Conservation (phyloP, 2,797 vertebrate species). For the Arrhamphus sclerolepis region DNA sequence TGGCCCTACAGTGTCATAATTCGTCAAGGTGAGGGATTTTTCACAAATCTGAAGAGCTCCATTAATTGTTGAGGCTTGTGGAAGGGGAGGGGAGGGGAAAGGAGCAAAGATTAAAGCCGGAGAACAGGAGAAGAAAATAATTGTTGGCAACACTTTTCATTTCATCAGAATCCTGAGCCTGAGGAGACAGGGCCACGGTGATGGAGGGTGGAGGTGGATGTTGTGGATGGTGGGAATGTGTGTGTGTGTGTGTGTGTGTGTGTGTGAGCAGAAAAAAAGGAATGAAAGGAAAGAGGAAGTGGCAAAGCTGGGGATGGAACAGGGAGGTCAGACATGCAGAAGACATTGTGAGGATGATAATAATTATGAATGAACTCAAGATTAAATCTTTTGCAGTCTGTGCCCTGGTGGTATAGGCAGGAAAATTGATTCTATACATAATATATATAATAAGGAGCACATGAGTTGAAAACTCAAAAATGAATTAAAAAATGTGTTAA, state of each 20-base stretch:
- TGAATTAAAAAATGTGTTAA: too few species aligned
- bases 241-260: too few species aligned
- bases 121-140: slow-evolving; percentile 45
- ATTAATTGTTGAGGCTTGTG: slow-evolving; percentile 60
- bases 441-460: too few species aligned
- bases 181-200: slow-evolving; percentile 47
- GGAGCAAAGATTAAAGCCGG: slow-evolving; percentile 39
- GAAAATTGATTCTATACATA: too few species aligned
- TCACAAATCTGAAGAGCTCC: slow-evolving; percentile 49
- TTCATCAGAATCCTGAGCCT: slow-evolving; percentile 54
- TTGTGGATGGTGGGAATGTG: too few species aligned
- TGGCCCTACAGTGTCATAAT: slow-evolving; percentile 57
- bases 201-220: slow-evolving; percentile 27
- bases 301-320: slow-evolving; percentile 26
- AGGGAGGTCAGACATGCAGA: slow-evolving; percentile 30
- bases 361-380: too few species aligned
- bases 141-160: slow-evolving; percentile 66
- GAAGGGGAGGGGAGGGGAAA: slow-evolving; percentile 19
- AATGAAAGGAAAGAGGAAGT: slow-evolving; percentile 55
- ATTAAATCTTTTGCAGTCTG: too few species aligned
- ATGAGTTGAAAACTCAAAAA: too few species aligned
- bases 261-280: slow-evolving; percentile 27
- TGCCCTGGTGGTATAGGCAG: too few species aligned
- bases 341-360: too few species aligned
- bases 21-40: slow-evolving; percentile 64